Base-by-base conservation (phyloP, 1,140 invertebrate genomes). In the Leucophenga varia region DNA sequence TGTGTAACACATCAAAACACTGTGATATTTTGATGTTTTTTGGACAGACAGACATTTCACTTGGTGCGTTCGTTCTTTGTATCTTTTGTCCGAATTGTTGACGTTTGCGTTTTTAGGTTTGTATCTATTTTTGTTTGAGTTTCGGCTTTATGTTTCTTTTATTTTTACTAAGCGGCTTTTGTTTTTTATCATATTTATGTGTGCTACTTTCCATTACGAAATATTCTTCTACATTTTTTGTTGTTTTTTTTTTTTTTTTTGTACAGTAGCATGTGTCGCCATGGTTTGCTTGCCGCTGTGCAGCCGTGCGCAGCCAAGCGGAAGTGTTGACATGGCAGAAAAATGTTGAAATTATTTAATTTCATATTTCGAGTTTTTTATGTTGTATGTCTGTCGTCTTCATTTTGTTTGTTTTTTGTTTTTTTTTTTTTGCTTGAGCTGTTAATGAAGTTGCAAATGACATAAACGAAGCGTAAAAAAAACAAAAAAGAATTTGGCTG, bases 261-360 rank as follows among this genome's bases (percentile, higher is more conserved):
- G 5, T 6, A 10, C 32, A 21, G n/a, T 20, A n/a, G 8, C 31
- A 14, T 25, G 30, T 47, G 47, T 43, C 53, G 20, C 43, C 52
- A 25, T 38, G 25, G 18, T 39, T 36, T 5, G 5, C 22, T 49
- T 37, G 46, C 39, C n/a, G n/a, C n/a, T n/a, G n/a, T n/a, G 51
- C 52, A 50, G 49, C 47, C 55, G 55, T 61, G 55, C 58, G 64
- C 64, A 69, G 59, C 64, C 61, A 65, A 56, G 45, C 64, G 52
- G 54, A 69, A 69, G 65, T 69, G 65, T 69, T 69, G 65, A 69
- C 65, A 59, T 53, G 58, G 64, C 65, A 69, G 40, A 69, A 69
- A 69, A 61, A 55, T 59, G 44, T 12, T 52, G 37, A 61, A 61
- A 68, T 69, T 59, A 61, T 68, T 61, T 41, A 55, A 57, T 69